A percentile compares a stretch with the other conserved stretches of the same genome.
Conservation (phyloP, 2,113 vertebrate species). For the Psittacara wagleri region DNA sequence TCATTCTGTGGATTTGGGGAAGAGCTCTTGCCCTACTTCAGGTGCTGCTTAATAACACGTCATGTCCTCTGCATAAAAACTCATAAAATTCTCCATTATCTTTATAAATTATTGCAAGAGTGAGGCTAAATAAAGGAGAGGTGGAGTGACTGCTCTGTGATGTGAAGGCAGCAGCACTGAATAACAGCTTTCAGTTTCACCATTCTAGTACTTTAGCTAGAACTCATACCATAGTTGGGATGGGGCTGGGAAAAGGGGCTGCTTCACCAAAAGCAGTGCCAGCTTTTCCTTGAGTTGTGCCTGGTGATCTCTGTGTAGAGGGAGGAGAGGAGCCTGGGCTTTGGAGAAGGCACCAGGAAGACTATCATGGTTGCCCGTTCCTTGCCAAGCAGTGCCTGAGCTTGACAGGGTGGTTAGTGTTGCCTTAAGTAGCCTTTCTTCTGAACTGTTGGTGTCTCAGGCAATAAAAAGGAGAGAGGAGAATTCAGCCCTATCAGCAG, state of each 20-base stretch:
- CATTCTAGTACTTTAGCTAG: neutral
- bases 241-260: neutral
- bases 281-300: neutral
- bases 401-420: neutral
- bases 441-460: neutral
- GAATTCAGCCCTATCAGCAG: too few species aligned
- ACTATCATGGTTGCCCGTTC: rapidly evolving
- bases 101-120: neutral
- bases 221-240: rapidly evolving
- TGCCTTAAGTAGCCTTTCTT: neutral
- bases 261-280: neutral
- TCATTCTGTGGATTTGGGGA: neutral
- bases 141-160: neutral
- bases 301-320: neutral
- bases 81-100: neutral
- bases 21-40: neutral
- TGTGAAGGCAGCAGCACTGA: neutral
- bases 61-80: neutral
- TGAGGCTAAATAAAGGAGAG: neutral
- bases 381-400: too few species aligned
- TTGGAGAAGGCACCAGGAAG: neutral
- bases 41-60: neutral
- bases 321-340: neutral
- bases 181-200: neutral
- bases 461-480: neutral